phyloP scores from a whole-genome alignment of 1,140 invertebrate species.

The Lasioglossum albipes region DNA sequence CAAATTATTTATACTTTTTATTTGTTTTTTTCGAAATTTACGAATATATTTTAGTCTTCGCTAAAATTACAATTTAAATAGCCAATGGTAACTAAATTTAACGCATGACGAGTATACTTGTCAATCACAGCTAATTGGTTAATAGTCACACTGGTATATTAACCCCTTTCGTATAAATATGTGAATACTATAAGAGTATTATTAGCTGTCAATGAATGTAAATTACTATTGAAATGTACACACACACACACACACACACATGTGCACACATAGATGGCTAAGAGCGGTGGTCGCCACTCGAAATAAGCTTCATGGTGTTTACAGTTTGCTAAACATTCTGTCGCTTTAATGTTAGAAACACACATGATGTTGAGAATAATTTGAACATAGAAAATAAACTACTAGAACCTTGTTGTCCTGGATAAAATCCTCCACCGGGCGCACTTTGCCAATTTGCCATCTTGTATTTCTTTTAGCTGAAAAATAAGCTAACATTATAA shows the following conservation, averaged over 20 bases:
- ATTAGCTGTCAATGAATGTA: neutral
- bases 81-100: no score
- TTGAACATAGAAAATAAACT: conserved; percentile 53
- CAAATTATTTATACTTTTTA: no score
- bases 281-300: conserved; percentile 21
- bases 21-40: no score
- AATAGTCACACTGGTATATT: neutral
- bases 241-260: neutral
- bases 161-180: neutral
- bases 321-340: conserved; percentile 27
- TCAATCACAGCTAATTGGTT: no score
- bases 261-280: neutral
- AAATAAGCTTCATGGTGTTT: conserved; percentile 36
- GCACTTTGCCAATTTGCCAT: conserved; percentile 75
- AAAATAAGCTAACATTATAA: conserved; percentile 73
- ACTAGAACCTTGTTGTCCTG: conserved; percentile 75
- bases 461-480: conserved; percentile 71
- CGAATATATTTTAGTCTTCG: no score
- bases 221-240: neutral
- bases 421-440: conserved; percentile 73
- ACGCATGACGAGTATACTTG: no score
- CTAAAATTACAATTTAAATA: no score
- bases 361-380: conserved; percentile 26
- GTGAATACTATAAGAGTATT: neutral
- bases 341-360: neutral